Evolutionary conservation across 2,113 vertebrate genomes (phyloP).

Genomic region (Sorex fumeus): DNA sequence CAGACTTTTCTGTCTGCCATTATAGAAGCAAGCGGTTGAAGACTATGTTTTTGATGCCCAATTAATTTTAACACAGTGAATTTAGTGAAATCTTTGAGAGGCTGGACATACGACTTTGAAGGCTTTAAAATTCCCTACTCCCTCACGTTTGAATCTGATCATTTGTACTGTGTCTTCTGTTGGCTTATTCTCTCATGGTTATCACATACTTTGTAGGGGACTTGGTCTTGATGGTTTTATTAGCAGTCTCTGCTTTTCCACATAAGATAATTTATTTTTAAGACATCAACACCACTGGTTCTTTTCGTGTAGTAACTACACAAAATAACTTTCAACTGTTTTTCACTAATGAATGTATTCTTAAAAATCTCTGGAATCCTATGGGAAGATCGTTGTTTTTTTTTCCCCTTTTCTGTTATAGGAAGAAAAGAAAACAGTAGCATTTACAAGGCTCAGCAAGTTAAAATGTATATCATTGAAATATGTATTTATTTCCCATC

Average conservation of each 20-base stretch:
- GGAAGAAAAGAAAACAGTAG: conserved; percentile 78
- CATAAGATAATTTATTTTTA: not conserved
- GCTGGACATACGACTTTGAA: not conserved
- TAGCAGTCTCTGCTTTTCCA: not conserved
- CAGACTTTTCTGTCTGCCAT: not conserved
- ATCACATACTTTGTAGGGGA: not conserved
- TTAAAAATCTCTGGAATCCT: conserved; percentile 46
- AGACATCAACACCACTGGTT: not conserved
- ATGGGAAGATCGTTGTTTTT: not conserved
- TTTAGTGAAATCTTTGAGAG: conserved; percentile 18
- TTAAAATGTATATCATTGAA: conserved; percentile 74
- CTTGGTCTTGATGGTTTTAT: not conserved
- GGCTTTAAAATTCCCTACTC: not conserved
- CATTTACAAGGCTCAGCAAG: conserved; percentile 71
- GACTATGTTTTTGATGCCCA: not conserved
- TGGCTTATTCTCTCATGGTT: not conserved
- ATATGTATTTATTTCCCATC: conserved; percentile 74
- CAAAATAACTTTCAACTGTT: conserved; percentile 34
- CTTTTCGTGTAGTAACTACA: not conserved
- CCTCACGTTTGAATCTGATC: not conserved
- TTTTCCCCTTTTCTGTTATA: conserved; percentile 61
- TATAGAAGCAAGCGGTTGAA: not conserved
- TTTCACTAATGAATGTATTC: conserved; percentile 40
- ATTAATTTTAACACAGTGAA: conserved; percentile 36
- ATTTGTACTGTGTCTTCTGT: not conserved